Conservation (phyloP, 2,797 vertebrate genomes). For the Catharus ustulatus region DNA sequence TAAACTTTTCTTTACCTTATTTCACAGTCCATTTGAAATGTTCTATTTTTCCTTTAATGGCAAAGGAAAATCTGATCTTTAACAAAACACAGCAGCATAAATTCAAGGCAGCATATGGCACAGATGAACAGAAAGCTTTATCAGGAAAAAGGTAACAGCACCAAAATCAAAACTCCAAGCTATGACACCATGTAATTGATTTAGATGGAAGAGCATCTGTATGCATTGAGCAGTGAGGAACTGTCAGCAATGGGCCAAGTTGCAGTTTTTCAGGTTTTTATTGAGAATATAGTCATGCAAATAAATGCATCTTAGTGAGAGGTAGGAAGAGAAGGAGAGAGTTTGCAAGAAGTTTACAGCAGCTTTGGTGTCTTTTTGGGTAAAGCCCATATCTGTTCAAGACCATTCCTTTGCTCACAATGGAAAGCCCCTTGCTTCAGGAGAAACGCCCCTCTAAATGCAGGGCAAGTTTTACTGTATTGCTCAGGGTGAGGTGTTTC, state of each 20-base stretch:
- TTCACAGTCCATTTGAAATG: slow-evolving; percentile 77
- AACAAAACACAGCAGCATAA: slow-evolving; percentile 65
- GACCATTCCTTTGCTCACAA: neutral
- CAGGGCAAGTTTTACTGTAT: neutral
- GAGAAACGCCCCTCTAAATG: neutral
- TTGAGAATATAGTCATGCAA: neutral
- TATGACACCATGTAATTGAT: neutral
- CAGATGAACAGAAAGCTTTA: slow-evolving; percentile 18
- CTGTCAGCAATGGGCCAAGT: neutral
- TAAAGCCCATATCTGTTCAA: neutral
- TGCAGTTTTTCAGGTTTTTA: neutral
- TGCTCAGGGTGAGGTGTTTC: neutral
- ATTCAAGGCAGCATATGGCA: slow-evolving; percentile 60
- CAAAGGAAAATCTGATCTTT: slow-evolving; percentile 66
- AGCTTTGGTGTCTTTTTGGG: neutral
- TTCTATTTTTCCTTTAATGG: slow-evolving; percentile 61
- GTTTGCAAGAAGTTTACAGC: neutral
- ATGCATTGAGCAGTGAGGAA: rapidly evolving
- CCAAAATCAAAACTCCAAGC: slow-evolving; percentile 29
- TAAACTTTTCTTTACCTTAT: slow-evolving; percentile 78
- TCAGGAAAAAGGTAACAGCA: slow-evolving; percentile 2
- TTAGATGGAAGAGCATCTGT: neutral
- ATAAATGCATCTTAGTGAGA: neutral
- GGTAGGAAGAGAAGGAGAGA: neutral
- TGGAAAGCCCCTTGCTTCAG: neutral